Evolutionary conservation across 2,113 vertebrate genomes (phyloP).

Genomic region (Dasypus novemcinctus): DNA sequence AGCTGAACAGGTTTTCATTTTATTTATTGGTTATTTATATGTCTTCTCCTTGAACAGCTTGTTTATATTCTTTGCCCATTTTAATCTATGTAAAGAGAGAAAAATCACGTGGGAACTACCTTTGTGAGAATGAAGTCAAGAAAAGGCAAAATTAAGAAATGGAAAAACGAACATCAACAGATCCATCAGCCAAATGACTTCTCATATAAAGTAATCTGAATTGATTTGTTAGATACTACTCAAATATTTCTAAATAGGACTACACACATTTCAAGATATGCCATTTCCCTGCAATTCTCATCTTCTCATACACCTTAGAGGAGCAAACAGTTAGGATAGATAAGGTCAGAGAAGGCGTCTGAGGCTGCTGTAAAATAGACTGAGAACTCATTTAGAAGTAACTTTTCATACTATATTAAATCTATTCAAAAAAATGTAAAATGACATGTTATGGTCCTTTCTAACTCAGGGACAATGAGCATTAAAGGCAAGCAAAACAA

Average conservation of each 20-base stretch:
- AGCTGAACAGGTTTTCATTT: neutral
- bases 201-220: no score
- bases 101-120: neutral
- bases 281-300: neutral
- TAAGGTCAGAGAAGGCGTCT: neutral
- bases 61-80: neutral
- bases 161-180: neutral
- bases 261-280: neutral
- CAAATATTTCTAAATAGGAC: no score
- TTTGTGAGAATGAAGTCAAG: neutral
- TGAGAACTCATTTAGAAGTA: neutral
- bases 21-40: neutral
- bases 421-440: neutral
- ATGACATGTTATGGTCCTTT: neutral
- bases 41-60: neutral
- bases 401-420: neutral
- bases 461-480: neutral
- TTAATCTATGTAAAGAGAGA: neutral
- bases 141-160: neutral
- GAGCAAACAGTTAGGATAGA: neutral
- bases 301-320: neutral
- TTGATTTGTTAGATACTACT: no score
- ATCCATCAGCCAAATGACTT: no score
- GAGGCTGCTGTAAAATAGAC: neutral
- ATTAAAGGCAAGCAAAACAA: constrained; percentile 21